A percentile compares a stretch with the other conserved stretches of the same genome.
These are phyloP conservation scores for Propithecus deckenii DNA, from an alignment of 2,797 vertebrate genomes.

Conservation along the genomic window DNA sequence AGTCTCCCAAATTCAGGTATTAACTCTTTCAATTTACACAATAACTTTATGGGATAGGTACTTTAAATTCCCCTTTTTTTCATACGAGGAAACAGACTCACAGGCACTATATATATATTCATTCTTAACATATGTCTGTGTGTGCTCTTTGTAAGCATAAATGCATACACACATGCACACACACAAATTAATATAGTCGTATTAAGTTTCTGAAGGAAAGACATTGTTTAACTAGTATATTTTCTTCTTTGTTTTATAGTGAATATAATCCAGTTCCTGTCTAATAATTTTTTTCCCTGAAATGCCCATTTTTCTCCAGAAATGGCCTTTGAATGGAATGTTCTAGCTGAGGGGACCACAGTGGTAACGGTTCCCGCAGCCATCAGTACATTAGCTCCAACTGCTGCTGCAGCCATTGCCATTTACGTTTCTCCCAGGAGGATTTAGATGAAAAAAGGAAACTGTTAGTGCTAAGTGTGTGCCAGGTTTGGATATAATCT, in stretches of 20 bases:
- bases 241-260: constrained; percentile 28
- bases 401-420: constrained; percentile 22
- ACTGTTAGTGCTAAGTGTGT: constrained; percentile 19
- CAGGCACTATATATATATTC: not conserved
- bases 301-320: constrained; percentile 45
- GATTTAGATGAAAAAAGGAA: constrained; percentile 35
- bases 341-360: constrained; percentile 14
- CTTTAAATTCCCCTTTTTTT: not conserved
- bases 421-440: constrained; percentile 10
- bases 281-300: constrained; percentile 25
- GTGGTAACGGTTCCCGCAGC: not conserved
- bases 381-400: constrained; percentile 30
- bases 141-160: not conserved
- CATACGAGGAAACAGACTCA: not conserved
- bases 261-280: not conserved
- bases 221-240: not conserved
- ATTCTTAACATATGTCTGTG: not conserved
- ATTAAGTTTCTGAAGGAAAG: constrained; percentile 4
- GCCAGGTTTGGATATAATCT: constrained; percentile 45
- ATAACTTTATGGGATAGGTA: not conserved
- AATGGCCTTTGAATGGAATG: constrained; percentile 33
- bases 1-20: not conserved
- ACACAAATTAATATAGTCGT: not conserved
- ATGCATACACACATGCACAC: not conserved
- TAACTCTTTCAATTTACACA: not conserved